Evolutionary conservation across 2,113 vertebrate genomes (phyloP).

Genomic region (Tringa solitaria): DNA sequence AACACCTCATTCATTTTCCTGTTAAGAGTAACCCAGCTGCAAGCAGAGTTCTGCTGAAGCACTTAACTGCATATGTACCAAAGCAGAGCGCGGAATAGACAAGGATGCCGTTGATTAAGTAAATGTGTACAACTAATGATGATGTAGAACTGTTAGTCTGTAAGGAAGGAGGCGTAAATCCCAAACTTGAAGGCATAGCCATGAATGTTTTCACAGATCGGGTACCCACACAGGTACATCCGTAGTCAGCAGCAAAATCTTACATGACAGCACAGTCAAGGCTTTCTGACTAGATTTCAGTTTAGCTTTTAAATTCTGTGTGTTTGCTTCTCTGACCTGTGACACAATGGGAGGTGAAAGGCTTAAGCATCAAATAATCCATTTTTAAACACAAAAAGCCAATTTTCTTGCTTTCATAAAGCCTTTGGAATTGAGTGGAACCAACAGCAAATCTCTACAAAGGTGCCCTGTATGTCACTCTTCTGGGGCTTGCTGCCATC

Average conservation of each 20-base stretch:
- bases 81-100: not conserved
- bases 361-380: not conserved
- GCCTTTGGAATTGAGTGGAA: not conserved
- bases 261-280: not conserved
- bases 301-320: not conserved
- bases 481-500: not conserved
- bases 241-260: not conserved
- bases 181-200: not conserved
- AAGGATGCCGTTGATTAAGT: not conserved
- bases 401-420: not conserved
- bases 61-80: not conserved
- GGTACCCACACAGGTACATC: not conserved
- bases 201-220: not conserved
- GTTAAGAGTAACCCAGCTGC: conserved; percentile 17
- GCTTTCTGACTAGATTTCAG: not conserved
- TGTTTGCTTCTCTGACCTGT: not conserved
- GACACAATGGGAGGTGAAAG: not conserved
- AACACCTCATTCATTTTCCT: conserved; percentile 42
- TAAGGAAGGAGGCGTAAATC: conserved; percentile 14
- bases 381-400: not conserved
- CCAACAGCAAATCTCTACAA: not conserved
- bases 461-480: not conserved
- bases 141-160: not conserved
- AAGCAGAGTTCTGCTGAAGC: not conserved
- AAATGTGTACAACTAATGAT: not conserved